A percentile compares a stretch with the other conserved stretches of the same genome.
These are phyloP conservation scores for Brachionus plicatilis DNA, from an alignment of 1,140 invertebrate genomes.

Conservation along the genomic window DNA sequence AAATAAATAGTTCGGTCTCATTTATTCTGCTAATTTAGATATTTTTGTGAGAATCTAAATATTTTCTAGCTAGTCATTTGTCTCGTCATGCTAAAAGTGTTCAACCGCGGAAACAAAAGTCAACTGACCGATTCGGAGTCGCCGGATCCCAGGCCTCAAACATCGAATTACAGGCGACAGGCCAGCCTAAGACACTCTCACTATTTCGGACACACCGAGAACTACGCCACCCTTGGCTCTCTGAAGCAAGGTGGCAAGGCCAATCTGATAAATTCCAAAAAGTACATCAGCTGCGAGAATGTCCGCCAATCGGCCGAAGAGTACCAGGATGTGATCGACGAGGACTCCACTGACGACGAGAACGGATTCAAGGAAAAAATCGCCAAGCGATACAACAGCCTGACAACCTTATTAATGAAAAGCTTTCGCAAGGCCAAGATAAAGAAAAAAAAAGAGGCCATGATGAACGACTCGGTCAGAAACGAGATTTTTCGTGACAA, in stretches of 20 bases:
- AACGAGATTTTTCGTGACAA: background rate
- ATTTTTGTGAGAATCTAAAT: background rate
- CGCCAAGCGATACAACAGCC: slow-evolving; percentile 31
- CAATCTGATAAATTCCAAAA: slow-evolving; percentile 2
- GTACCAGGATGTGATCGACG: slow-evolving; percentile 26
- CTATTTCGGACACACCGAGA: background rate
- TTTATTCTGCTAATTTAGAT: background rate
- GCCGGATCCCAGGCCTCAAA: background rate
- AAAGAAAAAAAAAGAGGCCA: slow-evolving; percentile 39
- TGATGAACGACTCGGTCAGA: background rate
- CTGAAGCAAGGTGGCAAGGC: background rate
- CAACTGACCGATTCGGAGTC: background rate
- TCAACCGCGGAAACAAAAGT: slow-evolving; percentile 34
- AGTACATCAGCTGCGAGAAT: slow-evolving; percentile 37
- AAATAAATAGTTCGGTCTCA: background rate
- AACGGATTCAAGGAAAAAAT: slow-evolving; percentile 30
- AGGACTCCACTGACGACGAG: slow-evolving; percentile 18
- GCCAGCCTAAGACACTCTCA: background rate
- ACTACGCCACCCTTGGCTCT: background rate
- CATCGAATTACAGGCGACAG: background rate
- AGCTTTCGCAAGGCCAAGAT: slow-evolving; percentile 36
- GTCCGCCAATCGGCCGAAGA: background rate
- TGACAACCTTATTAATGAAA: slow-evolving; percentile 39
- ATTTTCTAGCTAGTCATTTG: background rate
- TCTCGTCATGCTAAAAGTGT: slow-evolving; percentile 20